Base-by-base conservation (phyloP, 2,888 invertebrate species). In the Cheilosia vernalis region DNA sequence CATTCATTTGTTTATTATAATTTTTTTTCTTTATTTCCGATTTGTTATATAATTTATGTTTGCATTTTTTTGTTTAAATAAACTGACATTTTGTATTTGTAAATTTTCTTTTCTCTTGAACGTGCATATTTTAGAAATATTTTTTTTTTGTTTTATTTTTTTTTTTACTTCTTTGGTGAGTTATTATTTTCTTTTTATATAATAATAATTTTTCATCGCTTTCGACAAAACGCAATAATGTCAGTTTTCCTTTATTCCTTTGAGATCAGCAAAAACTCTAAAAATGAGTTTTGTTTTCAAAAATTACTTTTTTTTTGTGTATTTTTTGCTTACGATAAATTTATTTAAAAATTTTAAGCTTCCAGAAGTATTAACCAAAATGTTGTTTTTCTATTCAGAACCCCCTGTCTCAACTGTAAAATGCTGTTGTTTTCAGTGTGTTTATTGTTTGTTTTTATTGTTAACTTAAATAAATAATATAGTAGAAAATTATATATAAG, bases 211-310 rank as follows among this genome's bases (percentile, higher is more conserved):
- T 74, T 66, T 53, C 6, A 51, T 83, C 24, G 10, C 60, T 58
- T 49, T 79, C 60, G 80, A 86, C 76, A 82, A 86, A 87, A 87
- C 78, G 87, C 80, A 82, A 82, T 77, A 79, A 82, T 87, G 87
- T 87, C 76, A 86, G 82, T 81, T 53, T 67, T 77, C 72, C 21
- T 19, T 78, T 72, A 64, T 81, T 83, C 81, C 82, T 94, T 95
- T 95, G 95, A 95, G 95, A 95, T 95, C 95, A 95, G 95, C 95
- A 95, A 95, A 94, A 61, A 87, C 82, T 90, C 81, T 76, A 79
- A 77, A 37, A 87, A 87, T 86, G 87, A 83, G 79, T 87, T 87
- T 82, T 86, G 69, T 83, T 84, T 67, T 78, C 53, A 73, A 27
- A 51, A 44, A 37, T 37, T 37, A 37, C 2, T 72, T 69, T 73